A percentile compares a stretch with the other conserved stretches of the same genome.
phyloP scores from a whole-genome alignment of 2,113 vertebrate species.

The Cricetomys ansorgei region DNA sequence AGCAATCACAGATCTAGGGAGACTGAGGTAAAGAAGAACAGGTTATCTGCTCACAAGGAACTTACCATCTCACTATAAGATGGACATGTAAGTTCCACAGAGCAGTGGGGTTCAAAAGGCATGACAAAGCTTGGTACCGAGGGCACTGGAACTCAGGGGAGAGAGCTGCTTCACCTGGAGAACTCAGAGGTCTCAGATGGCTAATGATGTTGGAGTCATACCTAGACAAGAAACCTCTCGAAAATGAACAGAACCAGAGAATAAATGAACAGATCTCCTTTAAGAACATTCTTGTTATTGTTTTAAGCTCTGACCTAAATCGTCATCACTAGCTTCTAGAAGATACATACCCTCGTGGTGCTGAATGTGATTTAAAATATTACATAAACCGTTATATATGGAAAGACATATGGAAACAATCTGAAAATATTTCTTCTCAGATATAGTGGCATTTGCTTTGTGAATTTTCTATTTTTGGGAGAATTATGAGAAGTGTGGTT shows the following conservation, averaged over 20 bases:
- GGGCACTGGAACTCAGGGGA: neutral
- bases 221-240: conserved; percentile 23
- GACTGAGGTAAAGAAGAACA: neutral
- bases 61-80: neutral
- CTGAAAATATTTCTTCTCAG: conserved; percentile 79
- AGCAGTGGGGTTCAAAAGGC: neutral
- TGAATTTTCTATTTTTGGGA: conserved; percentile 69
- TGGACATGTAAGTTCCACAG: neutral
- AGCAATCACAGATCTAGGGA: neutral
- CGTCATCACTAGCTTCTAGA: conserved; percentile 50
- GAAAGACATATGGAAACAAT: conserved; percentile 78
- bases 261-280: conserved; percentile 54
- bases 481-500: conserved; percentile 62
- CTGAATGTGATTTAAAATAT: conserved; percentile 76
- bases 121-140: neutral
- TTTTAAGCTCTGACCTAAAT: conserved; percentile 72
- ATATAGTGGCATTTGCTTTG: conserved; percentile 76
- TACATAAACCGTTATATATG: conserved; percentile 71
- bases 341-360: conserved; percentile 65
- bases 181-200: neutral
- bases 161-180: neutral
- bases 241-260: conserved; percentile 11
- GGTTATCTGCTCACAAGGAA: neutral
- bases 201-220: neutral
- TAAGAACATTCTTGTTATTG: conserved; percentile 60